These are phyloP conservation scores for Zosterops japonicus DNA, from an alignment of 2,113 vertebrate genomes.

Conservation along the genomic window DNA sequence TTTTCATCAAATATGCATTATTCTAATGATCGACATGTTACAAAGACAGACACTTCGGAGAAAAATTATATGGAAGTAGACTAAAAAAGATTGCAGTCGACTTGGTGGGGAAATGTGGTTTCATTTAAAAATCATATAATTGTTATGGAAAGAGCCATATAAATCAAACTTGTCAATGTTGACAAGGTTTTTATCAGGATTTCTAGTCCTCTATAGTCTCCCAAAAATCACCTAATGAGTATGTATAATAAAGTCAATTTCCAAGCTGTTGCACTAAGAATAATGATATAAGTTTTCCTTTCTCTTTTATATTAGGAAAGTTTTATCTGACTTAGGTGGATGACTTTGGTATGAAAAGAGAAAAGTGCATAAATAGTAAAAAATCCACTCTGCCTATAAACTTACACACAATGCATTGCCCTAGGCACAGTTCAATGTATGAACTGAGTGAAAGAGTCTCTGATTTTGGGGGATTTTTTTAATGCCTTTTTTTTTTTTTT, in stretches of 20 bases:
- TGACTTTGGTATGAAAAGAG: not conserved
- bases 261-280: slow-evolving; percentile 35
- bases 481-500: not conserved
- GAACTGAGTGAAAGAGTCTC: not conserved
- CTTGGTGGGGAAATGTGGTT: slow-evolving; percentile 47
- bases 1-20: slow-evolving; percentile 76
- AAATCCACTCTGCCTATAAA: not conserved
- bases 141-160: slow-evolving; percentile 64
- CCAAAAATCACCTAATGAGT: not conserved
- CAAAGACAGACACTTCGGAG: slow-evolving; percentile 58
- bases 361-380: not conserved
- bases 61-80: slow-evolving; percentile 54
- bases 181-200: slow-evolving; percentile 53
- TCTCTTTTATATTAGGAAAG: not conserved
- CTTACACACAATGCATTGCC: not conserved
- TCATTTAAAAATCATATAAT: slow-evolving; percentile 67
- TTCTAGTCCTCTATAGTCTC: not conserved
- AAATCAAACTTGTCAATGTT: slow-evolving; percentile 66
- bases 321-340: slow-evolving; percentile 32
- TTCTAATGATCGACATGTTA: slow-evolving; percentile 63
- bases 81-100: slow-evolving; percentile 48
- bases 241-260: slow-evolving; percentile 42
- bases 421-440: not conserved
- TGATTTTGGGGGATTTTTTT: not conserved
- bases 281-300: not conserved